phyloP scores from a whole-genome alignment of 92 coral and sea anemone species.

The Palythoa grandis region DNA sequence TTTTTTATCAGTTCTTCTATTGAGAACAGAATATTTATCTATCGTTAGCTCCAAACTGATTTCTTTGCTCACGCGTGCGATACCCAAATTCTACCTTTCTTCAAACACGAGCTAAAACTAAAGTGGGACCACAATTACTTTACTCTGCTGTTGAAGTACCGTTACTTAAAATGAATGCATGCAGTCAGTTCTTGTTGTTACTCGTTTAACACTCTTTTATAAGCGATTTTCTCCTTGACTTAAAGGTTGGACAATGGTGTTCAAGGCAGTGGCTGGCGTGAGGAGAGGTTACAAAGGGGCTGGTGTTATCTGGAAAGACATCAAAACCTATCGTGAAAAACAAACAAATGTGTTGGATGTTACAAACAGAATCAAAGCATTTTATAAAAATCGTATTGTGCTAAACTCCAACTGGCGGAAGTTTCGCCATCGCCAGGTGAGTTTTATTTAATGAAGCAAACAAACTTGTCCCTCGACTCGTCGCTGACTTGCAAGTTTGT shows the following conservation, averaged over 20 bases:
- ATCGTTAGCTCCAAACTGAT: too few species aligned
- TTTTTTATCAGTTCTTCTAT: too few species aligned
- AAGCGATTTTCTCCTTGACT: not conserved
- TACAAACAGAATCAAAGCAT: not conserved
- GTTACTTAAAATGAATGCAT: too few species aligned
- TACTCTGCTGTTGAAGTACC: too few species aligned
- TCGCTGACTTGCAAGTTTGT: too few species aligned
- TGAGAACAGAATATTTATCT: too few species aligned
- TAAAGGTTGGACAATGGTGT: constrained; percentile 40
- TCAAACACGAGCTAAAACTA: too few species aligned
- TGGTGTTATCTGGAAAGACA: not conserved
- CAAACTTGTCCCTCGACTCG: too few species aligned
- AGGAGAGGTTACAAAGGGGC: not conserved
- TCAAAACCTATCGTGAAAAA: not conserved
- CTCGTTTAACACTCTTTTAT: not conserved
- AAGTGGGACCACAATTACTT: too few species aligned
- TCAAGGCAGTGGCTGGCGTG: constrained; percentile 28
- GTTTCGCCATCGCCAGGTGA: constrained; percentile 13
- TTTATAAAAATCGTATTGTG: constrained; percentile 23
- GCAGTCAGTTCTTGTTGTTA: not conserved
- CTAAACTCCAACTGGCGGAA: not conserved
- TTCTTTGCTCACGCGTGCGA: too few species aligned
- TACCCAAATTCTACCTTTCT: too few species aligned
- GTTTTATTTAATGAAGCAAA: not conserved
- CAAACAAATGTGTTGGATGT: not conserved